These are phyloP conservation scores for Dasypogon diadema DNA, from an alignment of 2,888 invertebrate genomes.

Conservation along the genomic window DNA sequence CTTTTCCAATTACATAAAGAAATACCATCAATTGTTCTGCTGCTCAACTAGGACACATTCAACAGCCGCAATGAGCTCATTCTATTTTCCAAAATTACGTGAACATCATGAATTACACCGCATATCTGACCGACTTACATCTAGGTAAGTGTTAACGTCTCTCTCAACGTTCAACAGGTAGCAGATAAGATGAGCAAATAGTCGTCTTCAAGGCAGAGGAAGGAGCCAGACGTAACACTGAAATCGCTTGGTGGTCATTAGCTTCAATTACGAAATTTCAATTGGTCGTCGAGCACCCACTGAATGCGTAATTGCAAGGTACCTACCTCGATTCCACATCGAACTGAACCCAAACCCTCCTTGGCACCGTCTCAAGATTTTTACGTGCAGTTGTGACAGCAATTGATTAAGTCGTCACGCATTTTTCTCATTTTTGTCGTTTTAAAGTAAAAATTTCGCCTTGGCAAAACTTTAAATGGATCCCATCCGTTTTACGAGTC, in stretches of 20 bases:
- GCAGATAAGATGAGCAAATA: neutral
- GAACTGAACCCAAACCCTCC: neutral
- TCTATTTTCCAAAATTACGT: conserved; percentile 19
- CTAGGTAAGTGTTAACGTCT: conserved; percentile 3
- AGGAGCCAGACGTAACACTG: neutral
- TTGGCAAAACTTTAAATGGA: conserved; percentile 1
- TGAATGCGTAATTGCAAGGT: neutral
- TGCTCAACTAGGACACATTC: neutral
- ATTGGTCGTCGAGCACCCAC: neutral
- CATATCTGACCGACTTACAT: conserved; percentile 24
- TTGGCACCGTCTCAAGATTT: conserved; percentile 28
- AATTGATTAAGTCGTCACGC: conserved; percentile 23
- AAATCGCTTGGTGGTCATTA: conserved; percentile 20
- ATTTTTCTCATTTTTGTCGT: conserved; percentile 14
- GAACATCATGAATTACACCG: neutral
- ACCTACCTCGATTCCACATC: neutral
- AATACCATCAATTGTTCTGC: neutral
- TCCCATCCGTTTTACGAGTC: neutral
- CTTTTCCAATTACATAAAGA: conserved; percentile 7
- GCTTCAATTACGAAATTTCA: conserved; percentile 31
- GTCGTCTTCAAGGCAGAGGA: neutral
- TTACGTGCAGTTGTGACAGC: neutral
- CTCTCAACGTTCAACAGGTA: conserved; percentile 28
- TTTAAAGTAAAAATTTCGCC: neutral
- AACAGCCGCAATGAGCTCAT: neutral